Conservation (phyloP, 2,113 vertebrate species). For the Mesembrinibis cayennensis region DNA sequence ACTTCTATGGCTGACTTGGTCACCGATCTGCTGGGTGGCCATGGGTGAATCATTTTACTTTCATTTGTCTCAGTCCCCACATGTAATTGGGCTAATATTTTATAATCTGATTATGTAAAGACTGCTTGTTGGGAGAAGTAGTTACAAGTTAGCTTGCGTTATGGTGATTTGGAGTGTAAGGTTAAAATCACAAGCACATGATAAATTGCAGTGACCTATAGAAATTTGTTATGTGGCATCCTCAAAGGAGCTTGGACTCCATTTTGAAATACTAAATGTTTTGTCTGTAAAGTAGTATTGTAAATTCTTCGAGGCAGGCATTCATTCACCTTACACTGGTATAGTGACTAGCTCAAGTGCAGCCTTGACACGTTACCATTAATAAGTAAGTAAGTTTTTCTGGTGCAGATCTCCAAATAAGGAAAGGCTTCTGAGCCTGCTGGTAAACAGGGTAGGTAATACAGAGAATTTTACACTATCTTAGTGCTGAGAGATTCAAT, state of each 20-base stretch:
- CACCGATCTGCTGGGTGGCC: neutral
- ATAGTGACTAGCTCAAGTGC: neutral
- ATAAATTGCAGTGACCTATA: neutral
- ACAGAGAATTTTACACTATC: neutral
- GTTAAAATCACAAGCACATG: neutral
- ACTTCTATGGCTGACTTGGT: neutral
- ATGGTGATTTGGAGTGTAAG: neutral
- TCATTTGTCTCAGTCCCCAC: neutral
- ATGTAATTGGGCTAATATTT: accelerated
- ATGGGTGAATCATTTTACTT: neutral
- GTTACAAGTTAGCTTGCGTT: neutral
- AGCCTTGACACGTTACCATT: neutral
- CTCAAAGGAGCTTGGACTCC: neutral
- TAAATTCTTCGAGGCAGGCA: neutral
- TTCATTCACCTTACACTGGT: neutral
- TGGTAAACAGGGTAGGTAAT: neutral
- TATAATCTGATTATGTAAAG: neutral
- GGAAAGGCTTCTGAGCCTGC: neutral
- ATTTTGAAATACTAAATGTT: neutral
- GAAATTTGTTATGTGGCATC: neutral
- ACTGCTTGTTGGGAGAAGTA: neutral
- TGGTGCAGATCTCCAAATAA: neutral
- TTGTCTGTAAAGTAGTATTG: neutral
- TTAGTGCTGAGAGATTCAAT: neutral
- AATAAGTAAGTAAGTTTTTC: neutral